A percentile compares a stretch with the other conserved stretches of the same genome.
These are phyloP conservation scores for Argentina silus DNA, from an alignment of 2,797 vertebrate species.

Conservation along the genomic window DNA sequence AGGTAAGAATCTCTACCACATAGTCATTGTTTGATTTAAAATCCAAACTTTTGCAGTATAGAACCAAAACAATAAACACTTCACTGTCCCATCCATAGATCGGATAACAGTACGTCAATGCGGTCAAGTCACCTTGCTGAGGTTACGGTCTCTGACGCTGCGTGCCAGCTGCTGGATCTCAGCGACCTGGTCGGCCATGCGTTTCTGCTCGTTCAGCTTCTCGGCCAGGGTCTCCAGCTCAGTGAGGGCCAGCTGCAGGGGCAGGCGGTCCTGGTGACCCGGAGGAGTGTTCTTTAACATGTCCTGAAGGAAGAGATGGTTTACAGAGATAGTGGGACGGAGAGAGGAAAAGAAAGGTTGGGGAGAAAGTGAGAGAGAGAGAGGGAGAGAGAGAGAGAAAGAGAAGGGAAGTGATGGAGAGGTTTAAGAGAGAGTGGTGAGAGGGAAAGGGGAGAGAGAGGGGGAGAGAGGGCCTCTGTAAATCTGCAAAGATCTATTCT, in stretches of 20 bases:
- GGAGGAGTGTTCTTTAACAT: constrained; percentile 88
- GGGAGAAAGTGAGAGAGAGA: not conserved
- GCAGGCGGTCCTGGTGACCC: constrained; percentile 81
- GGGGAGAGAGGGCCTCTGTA: no score
- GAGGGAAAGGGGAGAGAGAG: no score
- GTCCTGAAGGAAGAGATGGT: constrained; percentile 68
- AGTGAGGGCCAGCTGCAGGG: constrained; percentile 85
- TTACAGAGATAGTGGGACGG: not conserved
- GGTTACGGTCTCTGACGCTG: constrained; percentile 81
- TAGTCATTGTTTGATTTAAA: no score
- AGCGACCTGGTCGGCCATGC: constrained; percentile 81
- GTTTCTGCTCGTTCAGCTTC: constrained; percentile 88
- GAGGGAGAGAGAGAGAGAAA: not conserved
- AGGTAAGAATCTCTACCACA: no score
- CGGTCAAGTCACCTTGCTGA: constrained; percentile 84
- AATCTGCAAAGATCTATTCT: no score
- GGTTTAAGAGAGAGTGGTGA: no score
- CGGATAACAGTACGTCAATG: no score
- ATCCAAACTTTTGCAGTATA: no score
- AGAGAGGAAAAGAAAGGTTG: not conserved
- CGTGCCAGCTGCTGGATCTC: constrained; percentile 87
- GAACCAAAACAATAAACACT: no score
- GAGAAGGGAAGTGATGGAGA: no score
- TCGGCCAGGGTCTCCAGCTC: constrained; percentile 87
- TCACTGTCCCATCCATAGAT: no score